phyloP scores from a whole-genome alignment of 1,140 invertebrate species.

The Colletes latitarsis region DNA sequence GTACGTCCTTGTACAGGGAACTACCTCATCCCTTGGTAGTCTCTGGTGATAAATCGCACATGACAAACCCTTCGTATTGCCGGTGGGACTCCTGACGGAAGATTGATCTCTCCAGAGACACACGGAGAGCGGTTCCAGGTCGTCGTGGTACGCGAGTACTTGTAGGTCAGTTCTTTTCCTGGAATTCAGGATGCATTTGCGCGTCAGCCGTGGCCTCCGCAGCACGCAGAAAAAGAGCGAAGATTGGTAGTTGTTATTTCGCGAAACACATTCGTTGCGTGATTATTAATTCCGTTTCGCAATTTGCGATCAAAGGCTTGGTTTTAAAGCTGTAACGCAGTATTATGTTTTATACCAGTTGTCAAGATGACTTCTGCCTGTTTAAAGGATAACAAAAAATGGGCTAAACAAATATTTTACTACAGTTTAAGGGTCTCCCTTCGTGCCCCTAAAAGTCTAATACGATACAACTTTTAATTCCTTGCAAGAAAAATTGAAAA shows the following conservation, averaged over 20 bases:
- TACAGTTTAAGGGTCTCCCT: no score
- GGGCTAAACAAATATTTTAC: no score
- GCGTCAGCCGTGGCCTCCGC: background rate
- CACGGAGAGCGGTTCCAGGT: background rate
- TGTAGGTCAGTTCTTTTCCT: conserved; percentile 48
- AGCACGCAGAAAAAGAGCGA: background rate
- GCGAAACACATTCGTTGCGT: background rate
- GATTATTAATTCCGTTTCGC: background rate
- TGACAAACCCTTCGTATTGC: conserved; percentile 60
- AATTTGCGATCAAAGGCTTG: background rate
- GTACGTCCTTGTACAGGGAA: conserved; percentile 30
- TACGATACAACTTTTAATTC: no score
- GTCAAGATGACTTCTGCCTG: no score
- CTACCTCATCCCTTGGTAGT: conserved; percentile 27
- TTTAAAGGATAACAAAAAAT: no score
- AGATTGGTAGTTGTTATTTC: background rate
- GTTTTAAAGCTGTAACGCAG: no score
- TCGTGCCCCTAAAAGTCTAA: background rate
- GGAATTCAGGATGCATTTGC: conserved; percentile 6
- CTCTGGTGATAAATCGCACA: conserved; percentile 68
- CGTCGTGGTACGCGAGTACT: conserved; percentile 42
- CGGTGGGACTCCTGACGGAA: conserved; percentile 30
- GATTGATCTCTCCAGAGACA: conserved; percentile 55
- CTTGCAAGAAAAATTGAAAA: no score
- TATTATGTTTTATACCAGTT: no score